Evolutionary conservation across 1,140 invertebrate genomes (phyloP).

Genomic region (Thalassaphorura encarpata): DNA sequence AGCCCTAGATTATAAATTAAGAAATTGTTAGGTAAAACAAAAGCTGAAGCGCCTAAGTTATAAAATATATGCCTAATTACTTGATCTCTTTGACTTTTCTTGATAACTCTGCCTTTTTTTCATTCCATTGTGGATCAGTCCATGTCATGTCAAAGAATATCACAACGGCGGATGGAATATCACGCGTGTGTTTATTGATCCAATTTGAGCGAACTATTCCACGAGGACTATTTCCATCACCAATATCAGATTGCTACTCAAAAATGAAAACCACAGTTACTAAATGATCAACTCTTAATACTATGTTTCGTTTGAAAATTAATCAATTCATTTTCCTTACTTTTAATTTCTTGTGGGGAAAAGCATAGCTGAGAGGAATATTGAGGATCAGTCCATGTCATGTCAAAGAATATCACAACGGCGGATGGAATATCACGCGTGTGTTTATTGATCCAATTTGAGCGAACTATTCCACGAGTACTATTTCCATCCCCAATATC

Average conservation of each 20-base stretch:
- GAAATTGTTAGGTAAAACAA: too few relatives aligned
- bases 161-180: slow-evolving; percentile 84
- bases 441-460: slow-evolving; percentile 93
- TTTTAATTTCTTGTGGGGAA: slow-evolving; percentile 81
- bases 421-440: slow-evolving; percentile 80
- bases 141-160: slow-evolving; percentile 96
- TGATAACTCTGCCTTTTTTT: slow-evolving; percentile 86
- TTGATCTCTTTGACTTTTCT: slow-evolving; percentile 77
- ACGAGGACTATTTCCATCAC: slow-evolving; percentile 69
- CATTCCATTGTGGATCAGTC: slow-evolving; percentile 87
- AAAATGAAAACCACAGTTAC: too few relatives aligned
- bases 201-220: slow-evolving; percentile 92
- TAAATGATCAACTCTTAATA: not conserved
- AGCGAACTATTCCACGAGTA: slow-evolving; percentile 92
- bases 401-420: slow-evolving; percentile 87
- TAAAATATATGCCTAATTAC: slow-evolving; percentile 38
- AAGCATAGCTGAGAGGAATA: slow-evolving; percentile 70
- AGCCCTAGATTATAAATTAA: slow-evolving; percentile 39
- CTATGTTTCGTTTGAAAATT: not conserved
- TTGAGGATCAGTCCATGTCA: slow-evolving; percentile 89
- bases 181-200: slow-evolving; percentile 85
- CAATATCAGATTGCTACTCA: slow-evolving; percentile 23
- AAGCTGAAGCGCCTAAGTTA: too few relatives aligned
- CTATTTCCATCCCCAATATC: slow-evolving; percentile 49
- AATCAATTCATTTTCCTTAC: slow-evolving; percentile 35